A percentile compares a stretch with the other conserved stretches of the same genome.
Evolutionary conservation across 2,888 invertebrate species (phyloP).

Genomic region (Xylophagus ater): DNA sequence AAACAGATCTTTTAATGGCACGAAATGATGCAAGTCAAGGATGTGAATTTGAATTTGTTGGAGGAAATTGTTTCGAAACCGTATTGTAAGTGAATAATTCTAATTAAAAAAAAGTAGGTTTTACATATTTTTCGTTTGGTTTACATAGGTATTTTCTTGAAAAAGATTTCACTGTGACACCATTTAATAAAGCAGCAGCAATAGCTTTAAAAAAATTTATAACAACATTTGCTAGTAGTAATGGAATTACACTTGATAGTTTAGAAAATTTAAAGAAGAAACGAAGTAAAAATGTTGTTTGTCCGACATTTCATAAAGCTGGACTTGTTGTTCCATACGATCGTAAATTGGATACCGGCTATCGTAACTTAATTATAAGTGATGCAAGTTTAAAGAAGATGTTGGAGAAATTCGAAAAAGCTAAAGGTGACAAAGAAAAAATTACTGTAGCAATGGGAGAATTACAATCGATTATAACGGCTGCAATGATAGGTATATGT

Average conservation of each 20-base stretch:
- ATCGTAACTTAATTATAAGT: constrained; percentile 60
- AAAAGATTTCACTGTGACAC: constrained; percentile 36
- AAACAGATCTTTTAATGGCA: constrained; percentile 61
- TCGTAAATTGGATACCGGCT: constrained; percentile 72
- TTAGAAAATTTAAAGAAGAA: constrained; percentile 49
- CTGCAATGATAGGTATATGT: constrained; percentile 52
- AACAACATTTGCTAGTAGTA: constrained; percentile 49
- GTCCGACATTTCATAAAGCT: constrained; percentile 66
- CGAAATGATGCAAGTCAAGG: constrained; percentile 58
- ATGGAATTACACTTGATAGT: constrained; percentile 47
- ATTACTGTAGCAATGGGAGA: constrained; percentile 52
- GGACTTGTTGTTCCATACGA: constrained; percentile 80
- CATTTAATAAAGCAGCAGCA: constrained; percentile 52
- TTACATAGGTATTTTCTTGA: constrained; percentile 29
- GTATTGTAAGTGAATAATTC: constrained; percentile 19
- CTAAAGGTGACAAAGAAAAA: constrained; percentile 46
- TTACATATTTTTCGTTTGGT: constrained; percentile 8
- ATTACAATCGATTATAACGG: constrained; percentile 70
- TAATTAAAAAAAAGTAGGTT: neutral
- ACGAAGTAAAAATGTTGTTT: constrained; percentile 50
- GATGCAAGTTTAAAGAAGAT: constrained; percentile 59
- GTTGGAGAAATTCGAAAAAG: constrained; percentile 49
- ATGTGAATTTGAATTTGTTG: constrained; percentile 58
- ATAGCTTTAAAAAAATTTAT: constrained; percentile 50
- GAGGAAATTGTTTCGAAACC: constrained; percentile 39